A percentile compares a stretch with the other conserved stretches of the same genome.
Conservation (phyloP, 2,797 vertebrate genomes). For the Notolepis coatsorum region DNA sequence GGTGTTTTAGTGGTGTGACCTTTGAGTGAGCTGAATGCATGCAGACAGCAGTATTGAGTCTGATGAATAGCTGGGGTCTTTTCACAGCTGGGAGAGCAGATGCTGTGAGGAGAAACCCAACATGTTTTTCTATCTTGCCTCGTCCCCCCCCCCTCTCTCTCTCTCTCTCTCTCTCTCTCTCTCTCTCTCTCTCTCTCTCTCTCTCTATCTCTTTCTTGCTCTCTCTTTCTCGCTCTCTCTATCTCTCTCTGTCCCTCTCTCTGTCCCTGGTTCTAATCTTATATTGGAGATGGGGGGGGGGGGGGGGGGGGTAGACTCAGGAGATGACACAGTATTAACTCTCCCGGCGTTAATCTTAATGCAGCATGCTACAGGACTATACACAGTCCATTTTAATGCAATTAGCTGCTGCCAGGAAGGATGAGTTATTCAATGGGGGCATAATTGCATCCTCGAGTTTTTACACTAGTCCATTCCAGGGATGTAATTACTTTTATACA, state of each 20-base stretch:
- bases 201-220: not conserved
- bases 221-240: not conserved
- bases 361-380: slow-evolving; percentile 74
- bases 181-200: not conserved
- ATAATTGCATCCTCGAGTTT: slow-evolving; percentile 84
- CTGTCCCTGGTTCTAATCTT: slow-evolving; percentile 70
- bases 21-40: slow-evolving; percentile 80
- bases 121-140: slow-evolving; percentile 59
- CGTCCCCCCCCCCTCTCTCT: not conserved
- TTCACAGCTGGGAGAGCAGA: slow-evolving; percentile 83
- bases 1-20: slow-evolving; percentile 79
- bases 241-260: slow-evolving; percentile 54
- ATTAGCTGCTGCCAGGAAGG: slow-evolving; percentile 82
- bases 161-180: slow-evolving; percentile 12
- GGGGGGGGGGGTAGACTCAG: slow-evolving; percentile 31
- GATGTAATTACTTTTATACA: slow-evolving; percentile 83
- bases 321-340: slow-evolving; percentile 82
- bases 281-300: slow-evolving; percentile 65
- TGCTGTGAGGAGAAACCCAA: slow-evolving; percentile 69
- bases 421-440: slow-evolving; percentile 83
- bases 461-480: slow-evolving; percentile 74
- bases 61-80: slow-evolving; percentile 79
- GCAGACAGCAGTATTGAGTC: slow-evolving; percentile 69
- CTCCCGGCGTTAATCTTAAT: slow-evolving; percentile 81
- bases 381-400: slow-evolving; percentile 84